Conservation (phyloP, 2,888 invertebrate species). For the Tortrix viridana region DNA sequence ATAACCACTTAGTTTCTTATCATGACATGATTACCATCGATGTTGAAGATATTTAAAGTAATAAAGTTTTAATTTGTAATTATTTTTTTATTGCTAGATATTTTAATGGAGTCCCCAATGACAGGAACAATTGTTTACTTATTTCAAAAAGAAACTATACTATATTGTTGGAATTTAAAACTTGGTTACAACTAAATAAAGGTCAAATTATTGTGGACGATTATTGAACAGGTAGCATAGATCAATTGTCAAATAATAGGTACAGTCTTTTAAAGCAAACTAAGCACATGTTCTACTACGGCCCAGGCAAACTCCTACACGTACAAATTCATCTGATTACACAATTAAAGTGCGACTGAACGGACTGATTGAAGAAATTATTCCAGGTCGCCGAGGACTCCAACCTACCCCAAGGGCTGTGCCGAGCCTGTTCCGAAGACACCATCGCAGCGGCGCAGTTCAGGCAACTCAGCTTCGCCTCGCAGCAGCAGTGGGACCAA, state of each 20-base stretch:
- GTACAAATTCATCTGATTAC: too few species aligned
- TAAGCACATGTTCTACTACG: too few species aligned
- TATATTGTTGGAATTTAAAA: too few species aligned
- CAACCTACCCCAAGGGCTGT: conserved; percentile 62
- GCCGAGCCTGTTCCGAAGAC: conserved; percentile 60
- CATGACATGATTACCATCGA: conserved; percentile 27
- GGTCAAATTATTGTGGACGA: too few species aligned
- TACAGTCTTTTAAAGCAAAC: too few species aligned
- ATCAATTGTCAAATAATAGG: too few species aligned
- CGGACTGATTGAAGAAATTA: conserved; percentile 70
- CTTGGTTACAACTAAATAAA: too few species aligned
- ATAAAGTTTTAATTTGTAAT: background rate
- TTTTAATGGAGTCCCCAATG: background rate
- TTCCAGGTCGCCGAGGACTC: conserved; percentile 72
- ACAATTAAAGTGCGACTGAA: conserved; percentile 44
- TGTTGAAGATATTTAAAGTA: background rate
- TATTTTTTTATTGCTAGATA: background rate
- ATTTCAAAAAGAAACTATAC: too few species aligned
- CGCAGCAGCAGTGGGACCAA: conserved; percentile 58
- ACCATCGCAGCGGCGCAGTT: conserved; percentile 57
- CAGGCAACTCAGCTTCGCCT: conserved; percentile 56
- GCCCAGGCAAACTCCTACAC: background rate
- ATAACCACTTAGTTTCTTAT: conserved; percentile 29
- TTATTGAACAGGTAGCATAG: too few species aligned
- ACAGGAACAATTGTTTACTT: too few species aligned